Conservation (phyloP, 2,797 vertebrate genomes). For the Oophaga sylvatica region DNA sequence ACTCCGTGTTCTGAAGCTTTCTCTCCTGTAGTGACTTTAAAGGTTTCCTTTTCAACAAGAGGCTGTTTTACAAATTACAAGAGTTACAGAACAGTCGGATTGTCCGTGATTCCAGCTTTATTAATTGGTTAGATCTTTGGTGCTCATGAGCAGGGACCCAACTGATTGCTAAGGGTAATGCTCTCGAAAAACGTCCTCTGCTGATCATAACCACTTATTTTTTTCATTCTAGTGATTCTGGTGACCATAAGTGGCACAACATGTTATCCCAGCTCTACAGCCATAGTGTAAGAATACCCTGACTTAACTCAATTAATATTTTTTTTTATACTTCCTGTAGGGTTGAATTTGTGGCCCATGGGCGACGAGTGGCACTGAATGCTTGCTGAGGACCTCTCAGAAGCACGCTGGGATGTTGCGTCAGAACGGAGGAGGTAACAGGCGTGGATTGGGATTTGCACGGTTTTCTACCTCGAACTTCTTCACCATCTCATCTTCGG, state of each 20-base stretch:
- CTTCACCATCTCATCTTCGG: constrained; percentile 75
- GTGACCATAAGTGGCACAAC: neutral
- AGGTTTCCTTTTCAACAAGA: neutral
- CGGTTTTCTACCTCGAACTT: constrained; percentile 81
- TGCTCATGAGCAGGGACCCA: neutral
- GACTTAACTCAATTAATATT: neutral
- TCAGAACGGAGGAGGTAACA: constrained; percentile 78
- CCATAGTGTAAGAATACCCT: neutral
- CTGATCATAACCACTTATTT: neutral
- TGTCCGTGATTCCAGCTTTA: neutral
- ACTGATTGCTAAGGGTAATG: neutral
- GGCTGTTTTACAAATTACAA: neutral
- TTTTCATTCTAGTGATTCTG: neutral
- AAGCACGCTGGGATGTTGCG: constrained; percentile 84
- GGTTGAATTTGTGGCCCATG: constrained; percentile 61
- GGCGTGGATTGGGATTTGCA: constrained; percentile 80
- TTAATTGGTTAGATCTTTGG: neutral
- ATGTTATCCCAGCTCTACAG: neutral
- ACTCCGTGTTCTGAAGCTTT: neutral
- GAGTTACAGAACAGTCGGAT: neutral
- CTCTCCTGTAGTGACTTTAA: constrained; percentile 18
- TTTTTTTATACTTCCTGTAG: constrained; percentile 4
- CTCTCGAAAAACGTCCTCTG: neutral
- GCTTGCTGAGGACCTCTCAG: constrained; percentile 64
- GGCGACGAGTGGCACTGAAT: constrained; percentile 64